Conservation (phyloP, 2,888 invertebrate genomes). For the Callyntrura guangdongensis region DNA sequence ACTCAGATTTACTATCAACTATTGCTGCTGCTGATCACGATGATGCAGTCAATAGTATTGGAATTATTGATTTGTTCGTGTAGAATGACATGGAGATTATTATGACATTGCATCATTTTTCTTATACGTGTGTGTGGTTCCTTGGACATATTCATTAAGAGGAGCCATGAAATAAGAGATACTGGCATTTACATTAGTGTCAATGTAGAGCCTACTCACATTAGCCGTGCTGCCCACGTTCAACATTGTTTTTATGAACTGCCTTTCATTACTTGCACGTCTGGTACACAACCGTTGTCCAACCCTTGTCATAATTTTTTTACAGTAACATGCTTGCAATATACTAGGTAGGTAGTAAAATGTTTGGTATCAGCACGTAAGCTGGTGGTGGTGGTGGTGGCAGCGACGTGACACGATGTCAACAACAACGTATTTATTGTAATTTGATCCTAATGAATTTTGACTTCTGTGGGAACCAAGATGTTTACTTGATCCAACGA, state of each 20-base stretch:
- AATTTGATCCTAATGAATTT: slow-evolving; percentile 8
- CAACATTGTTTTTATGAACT: neutral
- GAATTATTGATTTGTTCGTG: slow-evolving; percentile 15
- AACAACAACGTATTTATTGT: neutral
- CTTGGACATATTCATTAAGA: slow-evolving; percentile 11
- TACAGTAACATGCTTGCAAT: too few species aligned
- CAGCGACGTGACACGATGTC: neutral
- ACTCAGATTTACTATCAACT: too few species aligned
- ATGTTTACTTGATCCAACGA: neutral
- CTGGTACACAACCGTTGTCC: neutral
- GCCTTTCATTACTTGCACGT: neutral
- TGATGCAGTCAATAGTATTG: neutral
- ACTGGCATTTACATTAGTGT: neutral
- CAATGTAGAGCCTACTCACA: too few species aligned
- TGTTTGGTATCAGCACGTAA: neutral
- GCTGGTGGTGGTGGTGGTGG: neutral
- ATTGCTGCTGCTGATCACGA: neutral
- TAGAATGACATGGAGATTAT: neutral
- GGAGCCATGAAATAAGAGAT: slow-evolving; percentile 25
- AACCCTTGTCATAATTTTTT: neutral
- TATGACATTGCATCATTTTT: slow-evolving; percentile 27
- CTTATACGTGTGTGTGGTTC: slow-evolving; percentile 7
- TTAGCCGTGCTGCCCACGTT: neutral
- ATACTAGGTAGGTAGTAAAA: too few species aligned
- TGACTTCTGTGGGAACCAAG: slow-evolving; percentile 24